Base-by-base conservation (phyloP, 2,113 vertebrate species). In the Paedocypris sp. region DNA sequence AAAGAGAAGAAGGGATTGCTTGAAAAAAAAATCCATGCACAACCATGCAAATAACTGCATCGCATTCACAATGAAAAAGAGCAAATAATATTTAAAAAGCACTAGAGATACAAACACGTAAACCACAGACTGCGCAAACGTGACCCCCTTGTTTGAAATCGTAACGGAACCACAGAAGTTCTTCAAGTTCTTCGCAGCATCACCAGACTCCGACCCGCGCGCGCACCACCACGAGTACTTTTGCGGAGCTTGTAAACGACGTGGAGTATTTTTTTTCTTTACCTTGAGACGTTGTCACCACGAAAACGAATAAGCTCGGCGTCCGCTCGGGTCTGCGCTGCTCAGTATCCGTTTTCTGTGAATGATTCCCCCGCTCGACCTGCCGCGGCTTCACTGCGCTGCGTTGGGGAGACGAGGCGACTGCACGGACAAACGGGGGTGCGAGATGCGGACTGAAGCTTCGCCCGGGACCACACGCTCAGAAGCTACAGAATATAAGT, bases 321-420 rank as follows among this genome's bases (percentile, higher is more conserved):
- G 50, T 43, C 31, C 16, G 33, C 50, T 66, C 58, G 62, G 54
- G 18, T 19, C 15, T 28, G 9, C n/a, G 61, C 51, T 56, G 13
- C 52, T 32, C 36, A 13, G 73, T 62, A 76, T 78, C 77, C 77
- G 68, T 70, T 53, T 41, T 32, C 66, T 50, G 67, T 64, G 61
- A 59, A 71, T 71, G 74, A 70, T 64, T 49, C 65, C 78, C 76
- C 70, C 36, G 29, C 59, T 35, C 62, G 76, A 85, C 77, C 76
- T 72, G 79, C 80, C 76, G 76, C 76, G 73, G 60, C 52, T 50
- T 32, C 23, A 70, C 74, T 80, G 81, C 70, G 70, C 74, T 59
- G 69, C 53, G 71, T 68, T 63, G 22, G 66, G 12, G 60, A 68
- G 64, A 60, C 49, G 66, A 68, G 72, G 64, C 74, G 74, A 85